phyloP scores from a whole-genome alignment of 1,140 invertebrate genomes.

The Sinella curviseta region DNA sequence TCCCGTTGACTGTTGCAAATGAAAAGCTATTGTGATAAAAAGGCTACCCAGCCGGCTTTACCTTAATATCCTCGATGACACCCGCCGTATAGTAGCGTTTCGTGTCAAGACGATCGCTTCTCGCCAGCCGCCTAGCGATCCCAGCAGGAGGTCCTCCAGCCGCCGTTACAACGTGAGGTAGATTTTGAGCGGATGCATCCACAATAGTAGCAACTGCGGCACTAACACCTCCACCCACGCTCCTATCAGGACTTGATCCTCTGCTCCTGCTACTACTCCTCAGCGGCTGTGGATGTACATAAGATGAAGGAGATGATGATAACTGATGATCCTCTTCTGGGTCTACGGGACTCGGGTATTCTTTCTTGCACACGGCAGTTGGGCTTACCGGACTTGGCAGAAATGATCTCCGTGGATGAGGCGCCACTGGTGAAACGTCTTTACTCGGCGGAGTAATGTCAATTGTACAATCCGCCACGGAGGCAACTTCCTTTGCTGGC shows the following conservation, averaged over 20 bases:
- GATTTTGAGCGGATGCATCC: slow-evolving; percentile 48
- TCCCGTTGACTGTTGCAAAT: not conserved
- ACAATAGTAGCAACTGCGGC: slow-evolving; percentile 50
- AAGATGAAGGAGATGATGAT: not conserved
- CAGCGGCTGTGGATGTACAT: not conserved
- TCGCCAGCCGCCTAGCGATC: slow-evolving; percentile 56
- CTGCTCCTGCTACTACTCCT: not conserved
- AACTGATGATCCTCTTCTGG: not conserved
- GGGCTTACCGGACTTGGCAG: slow-evolving; percentile 13
- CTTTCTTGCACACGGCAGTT: slow-evolving; percentile 53
- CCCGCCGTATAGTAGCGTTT: slow-evolving; percentile 67
- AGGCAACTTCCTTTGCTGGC: not conserved
- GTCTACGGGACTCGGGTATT: not conserved
- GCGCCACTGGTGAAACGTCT: slow-evolving; percentile 41
- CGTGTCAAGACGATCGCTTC: slow-evolving; percentile 58
- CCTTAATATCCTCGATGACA: slow-evolving; percentile 67
- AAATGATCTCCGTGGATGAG: slow-evolving; percentile 28
- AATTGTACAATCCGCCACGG: slow-evolving; percentile 32
- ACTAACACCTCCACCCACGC: not conserved
- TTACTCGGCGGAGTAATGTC: slow-evolving; percentile 51
- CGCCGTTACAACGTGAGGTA: slow-evolving; percentile 32
- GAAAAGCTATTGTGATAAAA: not conserved
- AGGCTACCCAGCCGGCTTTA: slow-evolving; percentile 49
- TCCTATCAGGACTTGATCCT: slow-evolving; percentile 12
- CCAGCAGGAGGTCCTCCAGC: slow-evolving; percentile 28